Evolutionary conservation across 2,797 vertebrate species (phyloP).

Genomic region (Danio kyathit): DNA sequence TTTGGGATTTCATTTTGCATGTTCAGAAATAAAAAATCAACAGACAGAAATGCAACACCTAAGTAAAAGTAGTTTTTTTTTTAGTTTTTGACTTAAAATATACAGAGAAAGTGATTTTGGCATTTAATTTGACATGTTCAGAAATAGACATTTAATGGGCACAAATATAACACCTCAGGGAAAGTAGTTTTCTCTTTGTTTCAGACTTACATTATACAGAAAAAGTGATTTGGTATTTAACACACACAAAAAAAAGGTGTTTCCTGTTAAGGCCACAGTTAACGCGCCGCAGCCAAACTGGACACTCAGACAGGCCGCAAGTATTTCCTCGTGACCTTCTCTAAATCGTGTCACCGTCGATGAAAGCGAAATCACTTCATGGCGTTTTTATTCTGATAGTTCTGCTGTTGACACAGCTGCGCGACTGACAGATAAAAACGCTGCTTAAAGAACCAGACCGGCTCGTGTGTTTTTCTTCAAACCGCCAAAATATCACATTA

Average conservation of each 20-base stretch:
- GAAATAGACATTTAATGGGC: no score
- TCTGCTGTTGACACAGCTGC: conserved; percentile 85
- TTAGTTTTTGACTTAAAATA: no score
- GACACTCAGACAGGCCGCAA: conserved; percentile 31
- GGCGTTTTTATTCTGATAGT: conserved; percentile 68
- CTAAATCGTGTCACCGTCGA: conserved; percentile 51
- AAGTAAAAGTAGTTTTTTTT: no score
- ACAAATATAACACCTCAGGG: background rate
- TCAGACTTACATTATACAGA: background rate
- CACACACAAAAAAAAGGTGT: conserved; percentile 18
- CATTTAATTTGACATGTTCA: no score
- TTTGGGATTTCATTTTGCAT: no score
- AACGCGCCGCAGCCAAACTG: conserved; percentile 8
- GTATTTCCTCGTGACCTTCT: conserved; percentile 34
- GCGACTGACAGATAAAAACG: conserved; percentile 79
- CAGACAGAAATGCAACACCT: no score
- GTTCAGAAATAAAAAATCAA: no score
- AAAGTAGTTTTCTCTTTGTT: conserved; percentile 10
- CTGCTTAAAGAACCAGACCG: conserved; percentile 68
- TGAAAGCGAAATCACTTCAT: conserved; percentile 31
- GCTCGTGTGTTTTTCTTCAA: conserved; percentile 73
- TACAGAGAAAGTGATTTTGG: no score
- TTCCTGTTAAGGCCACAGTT: conserved; percentile 17
- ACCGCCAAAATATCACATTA: conserved; percentile 62
- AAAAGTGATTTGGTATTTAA: conserved; percentile 36